Percentiles rank a stretch among this genome's conserved stretches.
phyloP scores from a whole-genome alignment of 2,113 vertebrate species.

The Hemicordylus capensis region DNA sequence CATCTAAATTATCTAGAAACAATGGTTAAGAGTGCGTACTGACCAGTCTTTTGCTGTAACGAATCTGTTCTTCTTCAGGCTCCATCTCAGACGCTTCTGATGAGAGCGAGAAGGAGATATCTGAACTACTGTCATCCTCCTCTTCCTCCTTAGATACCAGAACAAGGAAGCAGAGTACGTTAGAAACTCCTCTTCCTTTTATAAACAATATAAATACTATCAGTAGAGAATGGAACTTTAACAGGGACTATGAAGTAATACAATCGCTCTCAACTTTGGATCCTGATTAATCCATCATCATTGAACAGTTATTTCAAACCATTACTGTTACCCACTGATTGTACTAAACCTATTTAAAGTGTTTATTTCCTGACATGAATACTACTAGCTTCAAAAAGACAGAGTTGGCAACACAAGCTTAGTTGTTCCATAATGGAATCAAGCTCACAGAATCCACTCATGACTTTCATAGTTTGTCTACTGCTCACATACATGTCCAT shows the following conservation, averaged over 20 bases:
- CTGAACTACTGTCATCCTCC: slow-evolving; percentile 76
- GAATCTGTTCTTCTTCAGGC: slow-evolving; percentile 89
- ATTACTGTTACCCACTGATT: slow-evolving; percentile 8
- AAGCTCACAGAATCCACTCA: background rate
- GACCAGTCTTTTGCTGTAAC: slow-evolving; percentile 97
- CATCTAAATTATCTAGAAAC: background rate
- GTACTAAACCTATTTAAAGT: slow-evolving; percentile 7
- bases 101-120: slow-evolving; percentile 78
- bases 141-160: slow-evolving; percentile 66
- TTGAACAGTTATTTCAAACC: slow-evolving; percentile 7
- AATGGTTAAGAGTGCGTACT: slow-evolving; percentile 69
- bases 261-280: background rate
- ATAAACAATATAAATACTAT: background rate
- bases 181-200: background rate
- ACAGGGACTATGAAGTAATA: background rate
- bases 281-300: background rate
- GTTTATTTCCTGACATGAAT: background rate
- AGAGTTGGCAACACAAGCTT: background rate
- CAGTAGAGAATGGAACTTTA: background rate
- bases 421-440: fast-evolving
- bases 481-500: background rate
- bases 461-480: background rate
- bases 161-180: background rate
- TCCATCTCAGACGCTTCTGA: slow-evolving; percentile 80
- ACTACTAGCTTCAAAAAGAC: background rate